phyloP scores from a whole-genome alignment of 2,888 invertebrate genomes.

The Mamestra brassicae region DNA sequence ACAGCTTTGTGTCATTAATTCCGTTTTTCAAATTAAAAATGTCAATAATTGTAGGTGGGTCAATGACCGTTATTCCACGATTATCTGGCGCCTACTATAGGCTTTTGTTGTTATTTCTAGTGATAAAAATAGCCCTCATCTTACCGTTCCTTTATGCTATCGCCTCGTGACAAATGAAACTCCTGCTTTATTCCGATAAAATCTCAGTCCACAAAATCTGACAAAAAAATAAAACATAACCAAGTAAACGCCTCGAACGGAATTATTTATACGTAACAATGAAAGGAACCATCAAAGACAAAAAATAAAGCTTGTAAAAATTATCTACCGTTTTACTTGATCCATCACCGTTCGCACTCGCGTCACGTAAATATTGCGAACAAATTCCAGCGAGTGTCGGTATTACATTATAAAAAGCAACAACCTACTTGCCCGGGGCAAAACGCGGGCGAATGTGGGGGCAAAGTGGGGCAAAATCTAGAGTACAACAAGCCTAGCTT shows the following conservation, averaged over 20 bases:
- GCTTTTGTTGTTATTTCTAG: background rate
- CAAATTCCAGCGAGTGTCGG: slow-evolving; percentile 56
- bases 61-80: too few species aligned
- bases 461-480: slow-evolving; percentile 58
- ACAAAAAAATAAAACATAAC: slow-evolving; percentile 19
- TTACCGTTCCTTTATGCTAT: background rate
- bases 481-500: slow-evolving; percentile 52
- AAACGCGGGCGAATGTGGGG: slow-evolving; percentile 44
- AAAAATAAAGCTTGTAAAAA: slow-evolving; percentile 55
- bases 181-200: slow-evolving; percentile 9
- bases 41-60: too few species aligned
- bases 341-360: slow-evolving; percentile 53
- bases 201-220: slow-evolving; percentile 8
- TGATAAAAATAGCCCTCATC: background rate
- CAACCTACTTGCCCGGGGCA: slow-evolving; percentile 47
- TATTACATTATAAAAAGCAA: slow-evolving; percentile 61
- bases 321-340: slow-evolving; percentile 57
- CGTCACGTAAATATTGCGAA: slow-evolving; percentile 58
- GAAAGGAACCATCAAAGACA: slow-evolving; percentile 48
- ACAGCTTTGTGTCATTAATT: too few species aligned
- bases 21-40: too few species aligned
- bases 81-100: too few species aligned
- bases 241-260: slow-evolving; percentile 31
- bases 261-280: slow-evolving; percentile 43
- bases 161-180: background rate